Evolutionary conservation across 1,140 invertebrate species (phyloP).

Genomic region (Euwallacea similis): DNA sequence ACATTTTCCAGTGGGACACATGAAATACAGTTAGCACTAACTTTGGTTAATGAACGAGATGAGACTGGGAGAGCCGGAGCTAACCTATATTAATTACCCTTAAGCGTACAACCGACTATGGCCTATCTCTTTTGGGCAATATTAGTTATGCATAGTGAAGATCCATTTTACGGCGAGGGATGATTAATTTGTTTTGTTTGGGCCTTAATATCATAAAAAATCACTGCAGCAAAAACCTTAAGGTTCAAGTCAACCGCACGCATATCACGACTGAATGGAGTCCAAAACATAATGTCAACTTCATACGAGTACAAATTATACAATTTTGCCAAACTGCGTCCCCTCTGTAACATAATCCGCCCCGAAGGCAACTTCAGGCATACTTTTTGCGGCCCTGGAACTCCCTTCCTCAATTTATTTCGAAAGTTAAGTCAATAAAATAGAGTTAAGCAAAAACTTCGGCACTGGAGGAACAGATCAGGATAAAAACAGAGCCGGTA

Average conservation of each 20-base stretch:
- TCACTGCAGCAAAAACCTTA: no score
- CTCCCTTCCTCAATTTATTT: conserved; percentile 13
- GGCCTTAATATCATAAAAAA: no score
- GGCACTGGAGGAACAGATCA: conserved; percentile 5
- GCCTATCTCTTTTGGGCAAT: conserved; percentile 4
- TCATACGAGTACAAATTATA: not conserved
- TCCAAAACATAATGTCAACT: no score
- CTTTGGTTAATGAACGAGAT: conserved; percentile 5
- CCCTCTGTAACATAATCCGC: not conserved
- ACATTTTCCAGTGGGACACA: conserved; percentile 1
- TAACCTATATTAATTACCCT: conserved; percentile 7
- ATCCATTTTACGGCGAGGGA: not conserved
- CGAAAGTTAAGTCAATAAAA: conserved; percentile 19
- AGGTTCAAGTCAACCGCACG: no score
- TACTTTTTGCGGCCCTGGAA: conserved; percentile 6
- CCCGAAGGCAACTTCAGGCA: not conserved
- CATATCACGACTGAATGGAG: no score
- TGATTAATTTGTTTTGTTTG: not conserved
- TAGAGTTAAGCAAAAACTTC: conserved; percentile 22
- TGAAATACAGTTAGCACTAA: conserved; percentile 5
- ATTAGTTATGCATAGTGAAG: conserved; percentile 4
- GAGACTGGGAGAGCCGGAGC: not conserved
- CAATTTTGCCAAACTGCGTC: not conserved
- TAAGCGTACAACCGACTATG: conserved; percentile 1
- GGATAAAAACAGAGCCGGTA: conserved; percentile 8